Conservation (phyloP, 2,113 vertebrate species). For the Ascaphus truei region DNA sequence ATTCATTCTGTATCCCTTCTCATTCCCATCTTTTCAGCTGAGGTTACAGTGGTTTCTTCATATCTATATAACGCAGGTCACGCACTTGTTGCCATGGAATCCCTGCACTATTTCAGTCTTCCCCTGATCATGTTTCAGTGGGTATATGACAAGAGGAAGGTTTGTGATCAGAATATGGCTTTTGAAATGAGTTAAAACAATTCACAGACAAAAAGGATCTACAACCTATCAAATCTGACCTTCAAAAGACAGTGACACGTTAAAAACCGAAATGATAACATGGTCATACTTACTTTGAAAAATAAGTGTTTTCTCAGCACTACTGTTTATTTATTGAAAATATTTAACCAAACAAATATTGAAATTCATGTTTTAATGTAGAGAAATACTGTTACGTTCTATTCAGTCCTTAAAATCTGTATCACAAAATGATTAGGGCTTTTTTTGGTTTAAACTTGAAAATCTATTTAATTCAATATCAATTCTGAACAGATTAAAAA, state of each 20-base stretch:
- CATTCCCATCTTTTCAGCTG: not conserved
- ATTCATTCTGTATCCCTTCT: not conserved
- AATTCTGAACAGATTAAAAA: no score
- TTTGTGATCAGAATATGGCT: constrained; percentile 20
- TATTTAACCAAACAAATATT: no score
- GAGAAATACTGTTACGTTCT: no score
- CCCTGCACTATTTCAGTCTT: not conserved
- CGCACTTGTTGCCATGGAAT: constrained; percentile 11
- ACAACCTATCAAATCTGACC: constrained; percentile 13
- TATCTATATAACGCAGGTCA: constrained; percentile 7
- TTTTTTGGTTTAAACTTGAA: no score
- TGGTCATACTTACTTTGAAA: no score
- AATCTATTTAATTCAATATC: no score
- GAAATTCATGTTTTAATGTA: no score
- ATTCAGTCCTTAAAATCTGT: no score
- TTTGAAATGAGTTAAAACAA: constrained; percentile 11
- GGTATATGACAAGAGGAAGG: not conserved
- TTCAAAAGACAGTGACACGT: constrained; percentile 4
- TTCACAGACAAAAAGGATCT: constrained; percentile 1
- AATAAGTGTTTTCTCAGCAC: no score
- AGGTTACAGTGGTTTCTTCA: constrained; percentile 9
- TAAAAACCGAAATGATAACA: no score
- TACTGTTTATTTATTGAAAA: no score
- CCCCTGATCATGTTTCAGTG: not conserved
- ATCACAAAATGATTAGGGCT: no score